Evolutionary conservation across 2,113 vertebrate species (phyloP).

Genomic region (Henicopernis longicauda): DNA sequence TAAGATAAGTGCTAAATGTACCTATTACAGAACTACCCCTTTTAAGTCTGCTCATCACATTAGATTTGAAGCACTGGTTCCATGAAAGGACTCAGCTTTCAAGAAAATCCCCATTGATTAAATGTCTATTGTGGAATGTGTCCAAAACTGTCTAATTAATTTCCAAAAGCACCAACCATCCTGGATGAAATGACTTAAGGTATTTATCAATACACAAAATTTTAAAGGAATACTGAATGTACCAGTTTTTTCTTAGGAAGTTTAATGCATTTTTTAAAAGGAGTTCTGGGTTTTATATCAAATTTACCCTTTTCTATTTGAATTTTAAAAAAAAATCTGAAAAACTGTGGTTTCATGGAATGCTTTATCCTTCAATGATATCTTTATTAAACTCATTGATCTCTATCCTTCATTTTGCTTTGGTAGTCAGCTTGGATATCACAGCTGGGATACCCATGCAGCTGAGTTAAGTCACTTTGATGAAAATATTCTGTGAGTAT

Average conservation of each 20-base stretch:
- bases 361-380: neutral
- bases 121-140: neutral
- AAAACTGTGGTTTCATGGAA: neutral
- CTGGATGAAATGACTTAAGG: neutral
- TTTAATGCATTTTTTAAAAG: neutral
- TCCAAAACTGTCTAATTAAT: neutral
- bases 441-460: neutral
- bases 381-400: neutral
- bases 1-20: neutral
- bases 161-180: neutral
- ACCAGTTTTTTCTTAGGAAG: neutral
- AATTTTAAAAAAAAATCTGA: neutral
- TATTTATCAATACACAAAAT: neutral
- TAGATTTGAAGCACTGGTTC: neutral
- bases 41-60: neutral
- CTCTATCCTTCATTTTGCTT: neutral
- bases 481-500: neutral
- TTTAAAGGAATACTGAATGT: neutral
- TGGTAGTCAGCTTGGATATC: neutral
- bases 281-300: rapidly evolving
- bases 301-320: neutral
- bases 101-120: neutral
- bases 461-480: neutral
- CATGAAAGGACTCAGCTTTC: neutral
- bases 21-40: neutral